Base-by-base conservation (phyloP, 2,888 invertebrate genomes). In the Electrophaes corylata region DNA sequence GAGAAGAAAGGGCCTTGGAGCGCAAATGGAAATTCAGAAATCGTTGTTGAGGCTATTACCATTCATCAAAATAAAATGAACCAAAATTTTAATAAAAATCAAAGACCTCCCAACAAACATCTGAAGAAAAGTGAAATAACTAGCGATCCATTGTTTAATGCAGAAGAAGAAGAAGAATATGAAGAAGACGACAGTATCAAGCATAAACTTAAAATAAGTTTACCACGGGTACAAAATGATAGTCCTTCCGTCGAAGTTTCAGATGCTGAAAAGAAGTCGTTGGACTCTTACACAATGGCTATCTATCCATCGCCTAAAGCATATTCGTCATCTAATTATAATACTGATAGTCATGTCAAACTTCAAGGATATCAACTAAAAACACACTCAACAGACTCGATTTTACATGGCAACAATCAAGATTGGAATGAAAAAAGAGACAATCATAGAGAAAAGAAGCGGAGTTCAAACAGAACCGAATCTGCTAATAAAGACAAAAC, bases 221-320 rank as follows among this genome's bases (percentile, higher is more conserved):
- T 85, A 53, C 86, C 84, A 0, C 72, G 76, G 64, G 73, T 82
- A 39, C 72, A 66, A 52, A 69, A 61, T 31, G 75, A 80, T 31
- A 80, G 70, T 53, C 64, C 56, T 47, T 81, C 83, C 3, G 31
- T 65, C 26, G 73, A 71, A 11, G 70, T 64, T 40, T 78, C 80
- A 3, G 79, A 81, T 46, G 63, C 55, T 47, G 79, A 83, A 10
- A 79, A 77, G 59, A 81, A 78, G 55, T 83, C 84, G 12, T 40
- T 76, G 48, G 76, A 81, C 65, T 84, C 81, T 8, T 75, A 69
- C 54, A 74, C 63, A 44, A 51, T 76, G 6, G 65, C 64, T 53
- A 68, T 71, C 35, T 72, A 75, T 64, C 62, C 70, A n/a, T 70
- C 70, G 12, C 69, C 65, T 23, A 75, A 76, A 62, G 57, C 46